Base-by-base conservation (phyloP, 2,113 vertebrate genomes). In the Osmerus eperlanus region DNA sequence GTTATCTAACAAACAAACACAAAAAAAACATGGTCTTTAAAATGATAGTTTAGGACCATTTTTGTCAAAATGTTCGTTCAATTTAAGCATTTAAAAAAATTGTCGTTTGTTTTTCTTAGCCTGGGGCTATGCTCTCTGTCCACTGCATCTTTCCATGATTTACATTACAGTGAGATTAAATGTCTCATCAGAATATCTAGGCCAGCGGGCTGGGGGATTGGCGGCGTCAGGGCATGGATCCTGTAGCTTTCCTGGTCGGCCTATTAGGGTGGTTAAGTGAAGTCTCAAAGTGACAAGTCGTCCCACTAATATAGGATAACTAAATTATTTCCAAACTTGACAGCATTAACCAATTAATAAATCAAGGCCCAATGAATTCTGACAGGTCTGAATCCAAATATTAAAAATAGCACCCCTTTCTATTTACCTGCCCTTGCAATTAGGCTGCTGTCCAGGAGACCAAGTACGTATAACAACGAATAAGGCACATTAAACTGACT, bases 261-360 rank as follows among this genome's bases (percentile, higher is more conserved):
- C 83, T 69, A 92, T 93, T 91, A 92, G 84, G 81, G 80, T 89
- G 87, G 86, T 90, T 90, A 91, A 89, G 80, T 84, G 83, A 81
- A 88, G 84, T 75, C 87, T 60, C 86, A 88, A 81, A 89, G 80
- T 91, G 90, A 91, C 90, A 91, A 85, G 86, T 85, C 83, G 80
- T 83, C 83, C 76, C 81, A 61, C 85, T 91, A 87, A 90, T 68
- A 77, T 85, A 28, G 25, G 25, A 1, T 28, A 89, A 72, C 83
- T 85, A 87, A 91, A 91, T 92, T 92, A 91, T 91, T 90, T 88
- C 82, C 68, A 87, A 87, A 82, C 77, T 53, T 87, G 89, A 90
- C 91, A 91, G 84, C 82, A 77, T 83, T 82, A 88, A 91, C 69
- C 83, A 88, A 89, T 91, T 89, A 91, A 89, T 86, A 85, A 67